Evolutionary conservation across 2,113 vertebrate genomes (phyloP).

Genomic region (Steatornis caripensis): DNA sequence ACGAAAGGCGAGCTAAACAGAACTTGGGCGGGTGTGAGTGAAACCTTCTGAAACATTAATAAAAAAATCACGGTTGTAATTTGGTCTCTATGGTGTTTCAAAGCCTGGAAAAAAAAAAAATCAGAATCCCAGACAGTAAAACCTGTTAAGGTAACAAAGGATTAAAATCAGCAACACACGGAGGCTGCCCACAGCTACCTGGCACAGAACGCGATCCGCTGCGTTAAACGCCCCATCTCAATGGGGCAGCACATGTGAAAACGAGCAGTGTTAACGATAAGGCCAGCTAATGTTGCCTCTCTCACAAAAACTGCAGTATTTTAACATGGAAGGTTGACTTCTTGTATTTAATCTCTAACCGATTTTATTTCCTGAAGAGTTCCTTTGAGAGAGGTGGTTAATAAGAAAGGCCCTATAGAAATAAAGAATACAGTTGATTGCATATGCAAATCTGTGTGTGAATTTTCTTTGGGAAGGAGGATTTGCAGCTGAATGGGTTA

Average conservation of each 20-base stretch:
- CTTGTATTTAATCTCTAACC: constrained; percentile 4
- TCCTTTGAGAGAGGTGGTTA: constrained; percentile 43
- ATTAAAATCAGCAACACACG: not conserved
- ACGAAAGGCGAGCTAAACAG: not conserved
- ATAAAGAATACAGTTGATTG: constrained; percentile 57
- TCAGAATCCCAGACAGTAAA: not conserved
- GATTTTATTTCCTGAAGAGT: constrained; percentile 33
- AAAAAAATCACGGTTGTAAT: accelerated
- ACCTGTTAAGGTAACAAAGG: not conserved
- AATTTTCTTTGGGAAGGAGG: constrained; percentile 44
- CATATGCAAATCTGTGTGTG: constrained; percentile 51
- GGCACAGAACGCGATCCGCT: not conserved
- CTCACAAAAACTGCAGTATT: not conserved
- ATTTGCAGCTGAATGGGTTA: constrained; percentile 68
- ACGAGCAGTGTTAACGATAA: not conserved
- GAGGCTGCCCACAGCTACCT: not conserved
- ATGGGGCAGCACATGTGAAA: not conserved
- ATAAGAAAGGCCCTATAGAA: constrained; percentile 33
- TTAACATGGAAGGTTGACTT: not conserved
- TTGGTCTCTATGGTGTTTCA: not conserved
- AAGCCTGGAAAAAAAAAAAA: not conserved
- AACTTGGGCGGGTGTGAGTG: not conserved
- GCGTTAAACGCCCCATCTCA: not conserved
- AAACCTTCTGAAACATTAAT: not conserved
- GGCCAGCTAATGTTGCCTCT: not conserved